These are phyloP conservation scores for Drosophila pseudotakahashii DNA, from an alignment of 2,888 invertebrate genomes.

Conservation along the genomic window DNA sequence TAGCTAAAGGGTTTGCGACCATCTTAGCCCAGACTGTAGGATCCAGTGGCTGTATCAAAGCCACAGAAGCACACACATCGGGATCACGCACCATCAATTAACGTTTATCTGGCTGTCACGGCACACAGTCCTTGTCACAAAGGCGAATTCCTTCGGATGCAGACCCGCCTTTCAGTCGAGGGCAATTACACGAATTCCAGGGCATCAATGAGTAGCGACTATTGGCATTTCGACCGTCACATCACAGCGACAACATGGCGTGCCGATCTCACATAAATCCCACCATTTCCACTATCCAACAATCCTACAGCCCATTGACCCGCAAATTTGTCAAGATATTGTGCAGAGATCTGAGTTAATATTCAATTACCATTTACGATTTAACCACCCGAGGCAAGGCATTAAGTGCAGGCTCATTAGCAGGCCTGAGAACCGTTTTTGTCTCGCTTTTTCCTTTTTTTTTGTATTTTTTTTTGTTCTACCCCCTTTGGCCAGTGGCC, in stretches of 20 bases:
- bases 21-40: too few species aligned
- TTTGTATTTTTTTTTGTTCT: not conserved
- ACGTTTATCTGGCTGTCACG: constrained; percentile 67
- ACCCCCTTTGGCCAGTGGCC: not conserved
- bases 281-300: constrained; percentile 5
- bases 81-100: constrained; percentile 72
- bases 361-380: constrained; percentile 59
- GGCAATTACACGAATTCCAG: constrained; percentile 72
- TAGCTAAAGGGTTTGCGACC: not conserved
- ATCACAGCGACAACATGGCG: constrained; percentile 54
- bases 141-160: constrained; percentile 24
- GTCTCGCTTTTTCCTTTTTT: constrained; percentile 1
- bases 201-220: constrained; percentile 66
- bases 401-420: constrained; percentile 55
- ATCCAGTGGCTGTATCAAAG: constrained; percentile 3
- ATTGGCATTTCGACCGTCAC: constrained; percentile 68
- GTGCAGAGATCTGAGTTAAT: constrained; percentile 21
- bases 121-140: constrained; percentile 29
- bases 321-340: constrained; percentile 57
- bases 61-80: constrained; percentile 21
- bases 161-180: constrained; percentile 33
- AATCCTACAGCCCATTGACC: constrained; percentile 4
- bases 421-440: constrained; percentile 56
- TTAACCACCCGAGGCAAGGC: constrained; percentile 10
- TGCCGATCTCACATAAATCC: constrained; percentile 72